Percentiles rank a stretch among this genome's conserved stretches.
Evolutionary conservation across 2,888 invertebrate genomes (phyloP).

Genomic region (Campaea margaritaria): DNA sequence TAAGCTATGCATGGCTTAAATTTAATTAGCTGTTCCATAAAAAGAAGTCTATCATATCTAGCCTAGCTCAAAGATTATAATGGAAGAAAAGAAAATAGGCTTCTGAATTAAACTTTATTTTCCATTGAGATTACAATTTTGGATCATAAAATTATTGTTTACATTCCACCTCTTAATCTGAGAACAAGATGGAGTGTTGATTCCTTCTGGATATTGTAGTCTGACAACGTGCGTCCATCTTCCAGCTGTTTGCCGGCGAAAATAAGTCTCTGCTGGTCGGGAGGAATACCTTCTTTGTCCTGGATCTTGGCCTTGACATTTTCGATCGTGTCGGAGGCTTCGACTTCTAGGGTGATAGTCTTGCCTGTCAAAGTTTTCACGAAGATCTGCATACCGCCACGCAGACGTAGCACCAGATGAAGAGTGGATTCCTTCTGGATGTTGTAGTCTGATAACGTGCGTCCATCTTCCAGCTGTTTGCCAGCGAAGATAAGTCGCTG

Average conservation of each 20-base stretch:
- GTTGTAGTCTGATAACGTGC: no score
- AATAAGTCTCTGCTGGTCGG: slow-evolving; percentile 28
- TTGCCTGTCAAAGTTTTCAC: no score
- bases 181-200: slow-evolving; percentile 37
- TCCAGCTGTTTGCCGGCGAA: no score
- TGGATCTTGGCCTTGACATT: slow-evolving; percentile 19
- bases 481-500: no score
- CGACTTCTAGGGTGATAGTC: slow-evolving; percentile 27
- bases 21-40: no score
- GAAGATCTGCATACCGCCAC: slow-evolving; percentile 34
- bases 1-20: no score
- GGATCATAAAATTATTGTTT: slow-evolving; percentile 7
- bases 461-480: no score
- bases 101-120: slow-evolving; percentile 15
- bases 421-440: no score
- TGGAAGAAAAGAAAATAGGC: slow-evolving; percentile 1
- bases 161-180: slow-evolving; percentile 38
- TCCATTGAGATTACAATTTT: slow-evolving; percentile 5
- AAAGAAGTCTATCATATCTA: no score
- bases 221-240: no score
- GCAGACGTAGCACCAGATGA: slow-evolving; percentile 3
- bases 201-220: slow-evolving; percentile 15
- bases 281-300: slow-evolving; percentile 20
- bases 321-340: slow-evolving; percentile 19
- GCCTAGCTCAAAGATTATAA: no score